Base-by-base conservation (phyloP, 1,140 invertebrate genomes). In the Platyscapa corneri region DNA sequence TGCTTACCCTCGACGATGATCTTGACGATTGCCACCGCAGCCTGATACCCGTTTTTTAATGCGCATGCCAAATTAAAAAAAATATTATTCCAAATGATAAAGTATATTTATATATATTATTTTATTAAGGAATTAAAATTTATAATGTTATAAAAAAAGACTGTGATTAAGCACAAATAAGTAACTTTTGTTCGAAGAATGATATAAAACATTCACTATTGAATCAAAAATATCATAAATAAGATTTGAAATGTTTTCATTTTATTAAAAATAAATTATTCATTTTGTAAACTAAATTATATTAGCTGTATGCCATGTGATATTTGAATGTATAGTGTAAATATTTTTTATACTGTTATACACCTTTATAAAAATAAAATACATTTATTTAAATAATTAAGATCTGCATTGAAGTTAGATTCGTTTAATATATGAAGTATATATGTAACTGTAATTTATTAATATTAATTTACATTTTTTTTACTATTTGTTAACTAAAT, bases 1-100 rank as follows among this genome's bases (percentile, higher is more conserved):
- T 98, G 46, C 93, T 97, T 5, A 96, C 96, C 1, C 91, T 98
- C n/a, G 97, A 98, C 89, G 97, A 97, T 89, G 96, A 97, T 89
- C 88, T 97, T 30, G 91, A 93, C 0, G 93, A 95, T 83, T 95
- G 94, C 23, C 95, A 95, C 77, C 92, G 96, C 85, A 93, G 95
- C 79, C 94, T 94, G 75, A 97, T 98, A 91, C 94, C 95, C n/a
- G 97, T 97, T 27, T 98, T 98, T 92, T 97, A 94, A 94, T 0
- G 65, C 42, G 2, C 16, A 12, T 49, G 30, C 16, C 6, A 39
- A 37, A 39, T 23, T 6, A 32, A 37, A 34, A 14, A 53, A 20
- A 56, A 70, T n/a, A 32, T 82, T 74, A 74, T 42, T 67, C 60
- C 37, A 46, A 70, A 49, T 34, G 12, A 70, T 81, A 46, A 70